Evolutionary conservation across 2,113 vertebrate genomes (phyloP), one percentile per base, ranked within the genome.

Genomic region (Nematolebias whitei): DNA sequence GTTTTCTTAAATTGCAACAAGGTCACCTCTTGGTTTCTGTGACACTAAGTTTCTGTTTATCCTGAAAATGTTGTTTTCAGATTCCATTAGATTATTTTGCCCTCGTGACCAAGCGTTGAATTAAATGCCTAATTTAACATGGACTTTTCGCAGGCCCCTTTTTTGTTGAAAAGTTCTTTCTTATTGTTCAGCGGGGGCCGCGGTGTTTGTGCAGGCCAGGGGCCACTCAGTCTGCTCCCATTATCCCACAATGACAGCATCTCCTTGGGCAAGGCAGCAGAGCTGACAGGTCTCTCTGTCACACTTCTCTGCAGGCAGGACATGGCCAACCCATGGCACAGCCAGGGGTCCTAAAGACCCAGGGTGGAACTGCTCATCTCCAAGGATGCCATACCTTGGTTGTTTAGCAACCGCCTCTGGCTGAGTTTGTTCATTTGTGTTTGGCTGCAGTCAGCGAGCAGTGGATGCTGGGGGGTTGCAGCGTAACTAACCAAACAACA

Each of bases 51-150:
- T 24, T 29, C 48, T 51, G 43, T 67, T 66, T 79, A 71, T 71
- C 68, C 55, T 57, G 63, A 52, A 69, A 23, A 72, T 61, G 71
- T 77, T 68, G 86, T 87, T 83, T 43, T 62, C 63, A 44, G 12
- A 76, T 87, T 78, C 52, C 68, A 66, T 78, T 73, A 90, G 87
- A 88, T 90, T 89, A 71, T 82, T 88, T 89, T 88, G 89, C 86
- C 89, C 91, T 87, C 69, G 76, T 90, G 89, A 92, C 89, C 84
- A 76, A 87, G 56, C 71, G 75, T 74, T 92, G 89, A 91, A 90
- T 90, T 78, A 89, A 90, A 92, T 92, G 90, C 90, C 88, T 89
- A 90, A 92, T 92, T 92, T 91, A 92, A 90, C 91, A 92, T 83
- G 85, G 89, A 66, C 78, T 87, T 83, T 92, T 91, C 88, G 88